Evolutionary conservation across 2,797 vertebrate species (phyloP), one percentile per base, ranked within the genome.

Genomic region (Pterois miles): DNA sequence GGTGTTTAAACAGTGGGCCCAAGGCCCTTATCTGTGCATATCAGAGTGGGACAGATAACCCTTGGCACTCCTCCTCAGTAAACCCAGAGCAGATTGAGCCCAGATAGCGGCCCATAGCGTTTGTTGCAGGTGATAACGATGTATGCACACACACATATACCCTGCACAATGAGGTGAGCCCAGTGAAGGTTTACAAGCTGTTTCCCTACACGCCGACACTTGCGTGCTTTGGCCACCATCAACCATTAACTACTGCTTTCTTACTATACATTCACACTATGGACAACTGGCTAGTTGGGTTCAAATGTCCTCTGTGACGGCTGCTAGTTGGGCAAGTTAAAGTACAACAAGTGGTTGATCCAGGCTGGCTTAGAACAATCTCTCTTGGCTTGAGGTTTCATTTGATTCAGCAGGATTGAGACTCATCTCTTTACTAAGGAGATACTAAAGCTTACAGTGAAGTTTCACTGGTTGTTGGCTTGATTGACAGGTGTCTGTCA

Each of bases 1-100:
- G 25, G 88, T 94, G 94, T 94, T 95, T 91, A 91, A 92, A 93
- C 91, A 91, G 88, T 73, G 92, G 88, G 92, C 83, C 80, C 88
- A 66, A 69, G 86, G 88, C 89, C 65, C 81, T 91, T 96, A 96
- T 96, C 96, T 94, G 93, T 90, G 89, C 92, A 87, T 95, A 96
- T 96, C 95, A 85, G 92, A 93, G 85, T 56, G 72, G 82, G 71
- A 78, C 95, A 88, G 96, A 97, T 97, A 97, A 97, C 96, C 96
- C 88, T 90, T 86, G 87, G 78, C 93, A 95, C 96, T 92, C 85
- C 66, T 94, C 58, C 78, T 94, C 65, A 91, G 94, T 84, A 93
- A 86, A 89, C 82, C 88, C 88, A 95, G 91, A 93, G 92, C 80
- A 87, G 95, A 95, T 95, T 84, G 78, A 94, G 92, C 40, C 62